Base-by-base conservation (phyloP, 2,888 invertebrate species). In the Cinara cedri region DNA sequence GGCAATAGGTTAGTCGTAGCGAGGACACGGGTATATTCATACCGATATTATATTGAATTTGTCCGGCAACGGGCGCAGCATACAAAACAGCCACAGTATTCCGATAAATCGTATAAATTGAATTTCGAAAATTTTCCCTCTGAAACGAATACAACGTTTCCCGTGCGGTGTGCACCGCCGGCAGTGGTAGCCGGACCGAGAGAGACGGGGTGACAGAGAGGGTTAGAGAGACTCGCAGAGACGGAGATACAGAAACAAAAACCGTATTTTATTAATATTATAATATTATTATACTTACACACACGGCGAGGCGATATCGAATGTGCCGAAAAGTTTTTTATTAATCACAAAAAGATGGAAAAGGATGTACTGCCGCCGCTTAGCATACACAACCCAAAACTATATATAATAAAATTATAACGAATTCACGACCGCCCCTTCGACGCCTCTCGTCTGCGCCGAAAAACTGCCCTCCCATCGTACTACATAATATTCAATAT, bases 321-420 rank as follows among this genome's bases (percentile, higher is more conserved):
- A 21, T 44, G 26, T 49, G 60, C 51, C 49, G 26, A 51, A 49
- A n/a, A 51, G 49, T 26, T 51, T 34, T 51, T 34, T 34, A 21
- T 62, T 72, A 62, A 72, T 51, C 62, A 24, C 51, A 10, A 72
- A 72, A 62, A 49, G 8, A 62, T 21, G 72, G 60, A 46, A 62
- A 72, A 26, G 49, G 26, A 62, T n/a, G 49, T 1, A 6, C 34
- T 6, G 34, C 0, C 34, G 16, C 6, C 55, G 16, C 16, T 14
- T 34, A 62, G 49, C 46, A 46, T 49, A 46, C 6, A 34, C 34
- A 34, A n/a, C n/a, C n/a, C n/a, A n/a, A n/a, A n/a, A n/a, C n/a
- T n/a, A n/a, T n/a, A n/a, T n/a, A n/a, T n/a, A n/a, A n/a, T n/a
- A n/a, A n/a, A n/a, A 46, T 6, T 21, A 26, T 51, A 66, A 49